These are phyloP conservation scores for Fistularia tabacaria DNA, from an alignment of 2,797 vertebrate genomes.

Conservation along the genomic window DNA sequence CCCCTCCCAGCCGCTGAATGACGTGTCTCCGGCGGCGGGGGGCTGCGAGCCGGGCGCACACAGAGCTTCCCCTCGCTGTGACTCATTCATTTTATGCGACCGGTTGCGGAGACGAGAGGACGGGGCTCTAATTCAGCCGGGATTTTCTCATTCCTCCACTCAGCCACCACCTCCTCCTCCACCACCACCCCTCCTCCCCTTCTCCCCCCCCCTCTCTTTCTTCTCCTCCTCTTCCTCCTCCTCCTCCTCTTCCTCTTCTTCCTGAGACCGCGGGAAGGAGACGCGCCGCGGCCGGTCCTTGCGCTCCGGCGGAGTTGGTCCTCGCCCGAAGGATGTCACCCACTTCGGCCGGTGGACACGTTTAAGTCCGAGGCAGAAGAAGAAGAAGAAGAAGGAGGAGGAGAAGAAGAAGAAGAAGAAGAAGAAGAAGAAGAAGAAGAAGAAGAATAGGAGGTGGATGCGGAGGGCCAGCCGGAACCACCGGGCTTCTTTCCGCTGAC, in stretches of 20 bases:
- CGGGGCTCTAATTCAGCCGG: conserved; percentile 57
- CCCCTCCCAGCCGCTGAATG: conserved; percentile 46
- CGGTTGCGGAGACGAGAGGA: conserved; percentile 44
- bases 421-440: too few relatives aligned
- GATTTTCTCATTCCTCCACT: conserved; percentile 25
- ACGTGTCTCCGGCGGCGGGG: conserved; percentile 60
- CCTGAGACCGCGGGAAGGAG: conserved; percentile 47
- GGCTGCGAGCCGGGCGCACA: conserved; percentile 60
- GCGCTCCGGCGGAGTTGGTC: conserved; percentile 66
- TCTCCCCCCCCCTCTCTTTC: conserved; percentile 1
- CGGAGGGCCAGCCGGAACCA: too few relatives aligned
- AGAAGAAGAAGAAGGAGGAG: too few relatives aligned
- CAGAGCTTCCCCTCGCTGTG: conserved; percentile 62
- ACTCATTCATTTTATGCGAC: conserved; percentile 69
- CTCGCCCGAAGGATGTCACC: conserved; percentile 62
- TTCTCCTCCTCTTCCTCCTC: not conserved
- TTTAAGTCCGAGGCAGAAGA: conserved; percentile 16
- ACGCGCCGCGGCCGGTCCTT: conserved; percentile 42
- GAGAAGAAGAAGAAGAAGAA: too few relatives aligned
- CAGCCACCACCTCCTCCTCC: conserved; percentile 12
- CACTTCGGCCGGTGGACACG: conserved; percentile 59
- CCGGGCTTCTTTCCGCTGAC: not conserved
- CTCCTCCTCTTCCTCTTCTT: conserved; percentile 1
- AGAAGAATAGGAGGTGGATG: too few relatives aligned
- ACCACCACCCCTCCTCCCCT: too few relatives aligned